These are phyloP conservation scores for Platyscapa corneri DNA, from an alignment of 1,140 invertebrate species.

Conservation along the genomic window DNA sequence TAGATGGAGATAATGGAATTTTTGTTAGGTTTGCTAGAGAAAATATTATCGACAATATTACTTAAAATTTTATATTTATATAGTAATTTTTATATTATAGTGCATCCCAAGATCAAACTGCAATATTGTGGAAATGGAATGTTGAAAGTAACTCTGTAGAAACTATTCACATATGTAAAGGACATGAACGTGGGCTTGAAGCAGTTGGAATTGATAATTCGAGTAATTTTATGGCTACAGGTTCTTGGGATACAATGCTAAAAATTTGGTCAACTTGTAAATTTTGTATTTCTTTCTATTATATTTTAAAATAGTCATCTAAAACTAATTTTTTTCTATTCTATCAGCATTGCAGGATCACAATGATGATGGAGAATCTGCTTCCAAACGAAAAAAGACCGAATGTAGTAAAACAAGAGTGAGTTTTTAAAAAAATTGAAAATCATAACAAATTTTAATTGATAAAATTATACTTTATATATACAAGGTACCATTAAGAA, in stretches of 20 bases:
- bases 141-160: slow-evolving; percentile 84
- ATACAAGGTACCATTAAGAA: slow-evolving; percentile 86
- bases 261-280: slow-evolving; percentile 86
- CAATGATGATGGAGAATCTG: slow-evolving; percentile 71
- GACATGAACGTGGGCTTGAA: slow-evolving; percentile 92
- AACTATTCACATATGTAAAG: slow-evolving; percentile 86
- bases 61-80: neutral
- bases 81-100: slow-evolving; percentile 67
- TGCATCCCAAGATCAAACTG: slow-evolving; percentile 94
- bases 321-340: slow-evolving; percentile 63
- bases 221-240: slow-evolving; percentile 85
- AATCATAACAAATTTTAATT: slow-evolving; percentile 23
- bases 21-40: slow-evolving; percentile 81
- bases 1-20: slow-evolving; percentile 78
- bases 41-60: neutral
- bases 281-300: slow-evolving; percentile 53
- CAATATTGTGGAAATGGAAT: slow-evolving; percentile 93
- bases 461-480: slow-evolving; percentile 22
- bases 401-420: slow-evolving; percentile 67
- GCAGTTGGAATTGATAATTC: slow-evolving; percentile 84
- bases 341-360: slow-evolving; percentile 64
- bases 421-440: slow-evolving; percentile 32
- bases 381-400: slow-evolving; percentile 72
- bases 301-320: neutral
- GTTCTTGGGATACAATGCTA: slow-evolving; percentile 91